A percentile compares a stretch with the other conserved stretches of the same genome.
Conservation (phyloP, 2,888 invertebrate genomes). For the Mystacides longicornis region DNA sequence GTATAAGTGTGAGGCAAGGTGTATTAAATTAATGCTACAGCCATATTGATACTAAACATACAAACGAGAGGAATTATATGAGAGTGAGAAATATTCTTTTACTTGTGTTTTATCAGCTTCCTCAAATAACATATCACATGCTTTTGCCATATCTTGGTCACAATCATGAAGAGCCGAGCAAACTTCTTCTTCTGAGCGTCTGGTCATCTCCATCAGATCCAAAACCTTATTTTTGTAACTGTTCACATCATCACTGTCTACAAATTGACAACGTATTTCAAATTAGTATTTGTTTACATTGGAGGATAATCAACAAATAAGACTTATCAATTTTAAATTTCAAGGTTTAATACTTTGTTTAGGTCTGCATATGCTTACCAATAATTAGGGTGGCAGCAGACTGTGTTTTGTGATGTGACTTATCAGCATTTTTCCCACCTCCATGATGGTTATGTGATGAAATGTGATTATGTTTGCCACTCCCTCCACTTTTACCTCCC, state of each 20-base stretch:
- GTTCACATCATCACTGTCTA: slow-evolving; percentile 15
- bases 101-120: slow-evolving; percentile 56
- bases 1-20: too few relatives aligned
- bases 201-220: slow-evolving; percentile 84
- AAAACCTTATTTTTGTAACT: slow-evolving; percentile 50
- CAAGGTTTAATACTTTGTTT: too few relatives aligned
- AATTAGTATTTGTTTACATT: too few relatives aligned
- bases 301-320: too few relatives aligned
- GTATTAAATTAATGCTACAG: too few relatives aligned
- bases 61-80: too few relatives aligned
- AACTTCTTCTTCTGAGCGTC: slow-evolving; percentile 83
- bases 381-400: neutral
- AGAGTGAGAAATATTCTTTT: too few relatives aligned
- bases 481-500: slow-evolving; percentile 48
- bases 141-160: slow-evolving; percentile 80
- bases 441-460: slow-evolving; percentile 43
- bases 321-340: too few relatives aligned
- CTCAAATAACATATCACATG: slow-evolving; percentile 74
- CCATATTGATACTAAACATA: too few relatives aligned
- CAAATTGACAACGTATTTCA: too few relatives aligned
- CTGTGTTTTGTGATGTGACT: slow-evolving; percentile 40
- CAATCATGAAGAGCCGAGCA: slow-evolving; percentile 89
- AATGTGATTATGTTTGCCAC: slow-evolving; percentile 32
- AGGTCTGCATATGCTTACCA: too few relatives aligned
- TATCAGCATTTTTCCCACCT: slow-evolving; percentile 53